Percentiles rank a stretch among this genome's conserved stretches.
Conservation (phyloP, 1,140 invertebrate genomes). For the Drosophila biarmipes region DNA sequence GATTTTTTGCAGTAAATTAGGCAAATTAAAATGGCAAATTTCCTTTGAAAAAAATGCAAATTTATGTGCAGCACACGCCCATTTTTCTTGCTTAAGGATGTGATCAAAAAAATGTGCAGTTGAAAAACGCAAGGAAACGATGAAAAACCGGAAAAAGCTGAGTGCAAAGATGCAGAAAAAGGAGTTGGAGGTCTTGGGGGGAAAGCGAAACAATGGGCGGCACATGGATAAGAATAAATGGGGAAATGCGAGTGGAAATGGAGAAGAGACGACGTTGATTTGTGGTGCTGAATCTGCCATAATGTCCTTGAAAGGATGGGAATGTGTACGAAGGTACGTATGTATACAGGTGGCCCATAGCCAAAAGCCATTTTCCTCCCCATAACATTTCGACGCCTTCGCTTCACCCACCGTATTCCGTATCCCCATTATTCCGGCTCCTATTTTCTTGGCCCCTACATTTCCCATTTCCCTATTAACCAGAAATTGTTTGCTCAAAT, state of each 20-base stretch:
- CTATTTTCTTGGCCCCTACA: constrained; percentile 15
- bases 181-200: constrained; percentile 9
- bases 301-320: constrained; percentile 65
- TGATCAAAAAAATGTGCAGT: constrained; percentile 19
- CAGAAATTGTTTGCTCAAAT: constrained; percentile 34
- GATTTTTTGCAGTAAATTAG: constrained; percentile 48
- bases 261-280: constrained; percentile 59
- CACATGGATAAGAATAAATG: constrained; percentile 7
- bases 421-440: constrained; percentile 10
- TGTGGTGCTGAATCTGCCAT: constrained; percentile 42
- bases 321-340: constrained; percentile 7
- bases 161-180: constrained; percentile 36
- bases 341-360: constrained; percentile 70
- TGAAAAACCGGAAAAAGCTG: constrained; percentile 6
- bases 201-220: constrained; percentile 18
- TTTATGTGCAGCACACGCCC: constrained; percentile 33
- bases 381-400: constrained; percentile 3
- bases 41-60: constrained; percentile 29
- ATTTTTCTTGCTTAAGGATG: neutral
- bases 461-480: constrained; percentile 17
- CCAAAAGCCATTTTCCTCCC: constrained; percentile 34
- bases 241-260: constrained; percentile 23
- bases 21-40: constrained; percentile 50
- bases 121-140: constrained; percentile 2
- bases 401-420: neutral